Base-by-base conservation (phyloP, 2,888 invertebrate genomes). In the Sarcophaga rosellei region DNA sequence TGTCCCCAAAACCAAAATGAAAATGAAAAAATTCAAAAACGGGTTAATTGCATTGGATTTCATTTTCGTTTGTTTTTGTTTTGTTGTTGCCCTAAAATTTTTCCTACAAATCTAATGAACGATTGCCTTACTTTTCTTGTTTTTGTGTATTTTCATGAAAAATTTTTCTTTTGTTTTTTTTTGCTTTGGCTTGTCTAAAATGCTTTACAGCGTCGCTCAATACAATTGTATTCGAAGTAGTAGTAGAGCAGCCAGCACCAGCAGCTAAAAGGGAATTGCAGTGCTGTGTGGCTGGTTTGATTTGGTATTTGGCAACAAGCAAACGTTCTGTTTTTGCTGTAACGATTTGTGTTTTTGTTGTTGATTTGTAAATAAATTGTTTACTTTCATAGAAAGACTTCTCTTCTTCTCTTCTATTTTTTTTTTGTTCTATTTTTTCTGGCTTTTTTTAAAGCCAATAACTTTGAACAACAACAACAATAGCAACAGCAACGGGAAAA, bases 381-480 rank as follows among this genome's bases (percentile, higher is more conserved):
- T 79, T 57, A 12, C 61, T 57, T 61, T 17, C 45, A 25, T 21
- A 6, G 53, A 53, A 53, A 53, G 17, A 17, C 62, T 25, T 15
- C 35, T 20, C 68, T 21, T 6, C 65, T 59, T 15, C 11, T 21
- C 65, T 59, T 15, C 11, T 21, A 20, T n/a, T 44, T n/a, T 57
- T 53, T 53, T 72, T 35, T 68, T 61, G 66, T 21, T 73, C 20
- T 20, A 68, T 66, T 53, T 53, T 53, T 4, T 53, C 10, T 53
- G 15, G 12, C 2, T 75, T 70, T 70, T 77, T 72, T 59, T 75
- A 47, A 65, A 66, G 63, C 83, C 75, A 76, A 86, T 80, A 83
- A 73, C 79, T 83, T 80, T 80, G 63, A 80, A 74, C 23, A 44
- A 57, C 77, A 85, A 74, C 62, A 81, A 69, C 75, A 82, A 65